Percentiles rank a stretch among this genome's conserved stretches.
Conservation (phyloP, 2,888 invertebrate genomes). For the Lepas anatifera region DNA sequence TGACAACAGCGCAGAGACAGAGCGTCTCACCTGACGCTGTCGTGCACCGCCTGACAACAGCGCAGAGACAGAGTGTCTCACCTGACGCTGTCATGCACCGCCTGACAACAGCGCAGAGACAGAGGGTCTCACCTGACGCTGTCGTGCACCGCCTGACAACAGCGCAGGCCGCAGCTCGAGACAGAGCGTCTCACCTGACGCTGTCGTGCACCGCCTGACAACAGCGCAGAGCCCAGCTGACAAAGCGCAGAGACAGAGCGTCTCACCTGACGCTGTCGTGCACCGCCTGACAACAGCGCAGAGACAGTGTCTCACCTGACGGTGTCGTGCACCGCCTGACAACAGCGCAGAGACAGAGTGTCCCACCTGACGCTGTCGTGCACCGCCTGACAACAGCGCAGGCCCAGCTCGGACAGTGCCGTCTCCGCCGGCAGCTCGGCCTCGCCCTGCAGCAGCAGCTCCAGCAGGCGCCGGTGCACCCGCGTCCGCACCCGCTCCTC, state of each 20-base stretch:
- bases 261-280: neutral
- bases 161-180: no score
- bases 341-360: neutral
- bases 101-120: no score
- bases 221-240: neutral
- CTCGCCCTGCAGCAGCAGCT: neutral
- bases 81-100: no score
- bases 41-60: no score
- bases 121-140: no score
- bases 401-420: neutral
- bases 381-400: neutral
- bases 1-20: no score
- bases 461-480: neutral
- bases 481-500: neutral
- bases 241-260: neutral
- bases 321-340: neutral
- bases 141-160: no score
- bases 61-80: no score
- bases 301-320: neutral
- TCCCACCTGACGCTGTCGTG: neutral
- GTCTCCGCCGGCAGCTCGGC: neutral
- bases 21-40: no score
- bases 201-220: neutral
- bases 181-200: neutral
- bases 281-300: neutral